Percentiles rank a stretch among this genome's conserved stretches.
Evolutionary conservation across 2,888 invertebrate genomes (phyloP).

Genomic region (Miltochrista miniata): DNA sequence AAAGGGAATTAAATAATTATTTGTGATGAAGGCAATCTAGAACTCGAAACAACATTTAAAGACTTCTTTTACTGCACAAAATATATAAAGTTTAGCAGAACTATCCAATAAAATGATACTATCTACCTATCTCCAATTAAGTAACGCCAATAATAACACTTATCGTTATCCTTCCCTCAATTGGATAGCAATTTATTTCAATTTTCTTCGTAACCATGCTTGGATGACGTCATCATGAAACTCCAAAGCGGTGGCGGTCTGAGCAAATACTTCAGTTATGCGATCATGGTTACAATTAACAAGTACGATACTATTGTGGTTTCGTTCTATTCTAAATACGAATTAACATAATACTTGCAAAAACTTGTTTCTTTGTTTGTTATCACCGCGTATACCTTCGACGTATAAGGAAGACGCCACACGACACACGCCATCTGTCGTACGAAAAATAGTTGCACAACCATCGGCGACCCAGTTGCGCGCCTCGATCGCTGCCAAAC

Average conservation of each 20-base stretch:
- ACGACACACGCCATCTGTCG: constrained; percentile 76
- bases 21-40: no score
- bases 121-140: no score
- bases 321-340: constrained; percentile 34
- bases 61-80: background rate
- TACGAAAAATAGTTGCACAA: constrained; percentile 71
- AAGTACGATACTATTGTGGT: constrained; percentile 33
- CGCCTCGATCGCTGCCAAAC: constrained; percentile 78
- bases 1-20: no score
- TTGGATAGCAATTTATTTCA: constrained; percentile 38
- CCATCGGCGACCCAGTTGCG: constrained; percentile 73
- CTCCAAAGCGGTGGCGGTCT: constrained; percentile 26
- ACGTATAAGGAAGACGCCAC: constrained; percentile 74
- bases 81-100: constrained; percentile 1
- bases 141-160: constrained; percentile 22
- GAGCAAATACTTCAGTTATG: constrained; percentile 36
- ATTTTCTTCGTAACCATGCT: constrained; percentile 21
- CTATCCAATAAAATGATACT: no score
- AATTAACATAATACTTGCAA: constrained; percentile 30
- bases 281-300: constrained; percentile 39
- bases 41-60: background rate
- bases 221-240: constrained; percentile 30
- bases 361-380: constrained; percentile 45
- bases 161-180: constrained; percentile 32
- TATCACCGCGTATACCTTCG: constrained; percentile 30